Base-by-base conservation (phyloP, 2,113 vertebrate genomes). In the Taurulus bubalis region DNA sequence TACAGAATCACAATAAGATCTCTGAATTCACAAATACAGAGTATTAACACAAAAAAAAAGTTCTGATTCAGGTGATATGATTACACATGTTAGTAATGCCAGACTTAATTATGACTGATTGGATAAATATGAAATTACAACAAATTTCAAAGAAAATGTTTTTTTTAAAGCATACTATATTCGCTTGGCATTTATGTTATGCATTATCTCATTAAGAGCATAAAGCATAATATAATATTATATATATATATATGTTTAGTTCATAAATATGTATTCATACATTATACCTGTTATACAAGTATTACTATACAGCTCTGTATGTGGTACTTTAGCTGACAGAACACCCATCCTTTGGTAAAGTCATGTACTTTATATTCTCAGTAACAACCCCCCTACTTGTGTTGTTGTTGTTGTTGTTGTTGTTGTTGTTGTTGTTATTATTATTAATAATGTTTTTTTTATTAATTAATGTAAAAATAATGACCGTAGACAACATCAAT, bases 341-440 rank as follows among this genome's bases (percentile, higher is more conserved):
- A 26, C 81, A 86, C 78, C 85, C 83, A 65, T 45, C 40, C 53
- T 75, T 75, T 74, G 55, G 65, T 80, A 38, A 81, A 88, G 71
- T 2, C 28, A 38, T 75, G 67, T 32, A 36, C 14, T 85, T 40
- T 24, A 26, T 60, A 75, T n/a, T 24, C 42, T 30, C n/a, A 71
- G 9, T 32, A 32, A 30, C 28, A 49, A 69, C 24, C 6, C 28
- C 7, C 28, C 18, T 4, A 16, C 16, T 8, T 15, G 2, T 15
- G 18, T 51, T 26, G 53, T 26, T 51, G 38, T 10, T 40, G 38
- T 40, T 7, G 38, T 38, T 26, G 53, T 26, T 51, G 38, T 40
- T 40, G 38, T 40, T 7, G 38, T 32, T 32, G 30, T 32, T 32
- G 30, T 32, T 32, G 30, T 32, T 32, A 4, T 32, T 32, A 4